A percentile compares a stretch with the other conserved stretches of the same genome.
phyloP scores from a whole-genome alignment of 1,140 invertebrate genomes.

The Drosophila melanogaster region Release_6_plus_ISO1_MT NT_033777.3:25159501-25160000 shows the following conservation, averaged over 20 bases:
- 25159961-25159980: conserved; percentile 42
- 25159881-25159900: neutral
- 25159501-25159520: conserved; percentile 40
- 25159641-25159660: conserved; percentile 19
- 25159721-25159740: conserved; percentile 21
- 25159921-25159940: too few species aligned
- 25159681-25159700: conserved; percentile 44
- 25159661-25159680: conserved; percentile 9
- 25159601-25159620: conserved; percentile 39
- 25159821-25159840: neutral
- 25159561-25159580: conserved; percentile 75
- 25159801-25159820: neutral
- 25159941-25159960: conserved; percentile 55
- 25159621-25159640: conserved; percentile 21
- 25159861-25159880: neutral
- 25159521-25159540: conserved; percentile 65
- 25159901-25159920: too few species aligned
- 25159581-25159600: conserved; percentile 78
- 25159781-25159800: neutral
- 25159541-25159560: conserved; percentile 81
- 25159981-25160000: conserved; percentile 14
- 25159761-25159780: neutral
- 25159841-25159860: neutral
- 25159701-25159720: conserved; percentile 33
- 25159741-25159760: conserved; percentile 15